These are phyloP conservation scores for Bombyx mandarina DNA, from an alignment of 1,140 invertebrate species.

Conservation along the genomic window DNA sequence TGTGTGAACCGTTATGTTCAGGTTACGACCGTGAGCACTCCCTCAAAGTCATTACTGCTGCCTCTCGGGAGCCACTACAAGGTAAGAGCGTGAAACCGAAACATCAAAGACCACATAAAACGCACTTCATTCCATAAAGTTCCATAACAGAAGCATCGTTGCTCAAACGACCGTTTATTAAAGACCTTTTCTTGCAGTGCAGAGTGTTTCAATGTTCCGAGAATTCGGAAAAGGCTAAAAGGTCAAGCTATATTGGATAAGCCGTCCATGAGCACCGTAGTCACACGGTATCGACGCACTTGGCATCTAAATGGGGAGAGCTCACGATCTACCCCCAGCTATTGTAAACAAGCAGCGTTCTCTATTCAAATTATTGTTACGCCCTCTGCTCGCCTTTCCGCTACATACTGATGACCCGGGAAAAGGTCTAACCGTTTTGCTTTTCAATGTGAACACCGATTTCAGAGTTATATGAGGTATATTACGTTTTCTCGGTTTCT, in stretches of 20 bases:
- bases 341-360: conserved; percentile 52
- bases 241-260: conserved; percentile 30
- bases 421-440: conserved; percentile 34
- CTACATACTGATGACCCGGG: conserved; percentile 38
- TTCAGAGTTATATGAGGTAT: no score
- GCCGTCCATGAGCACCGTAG: conserved; percentile 27
- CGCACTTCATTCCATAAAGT: conserved; percentile 54
- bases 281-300: conserved; percentile 43
- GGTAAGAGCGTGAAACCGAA: conserved; percentile 44
- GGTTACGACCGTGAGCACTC: conserved; percentile 25
- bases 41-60: conserved; percentile 39
- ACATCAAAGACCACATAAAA: conserved; percentile 57
- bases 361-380: conserved; percentile 53
- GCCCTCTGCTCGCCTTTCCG: conserved; percentile 36
- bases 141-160: conserved; percentile 39
- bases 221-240: conserved; percentile 12
- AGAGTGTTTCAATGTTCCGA: background rate
- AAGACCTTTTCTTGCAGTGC: conserved; percentile 21
- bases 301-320: conserved; percentile 50
- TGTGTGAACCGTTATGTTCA: conserved; percentile 22
- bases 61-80: conserved; percentile 35
- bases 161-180: conserved; percentile 28
- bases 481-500: conserved; percentile 10
- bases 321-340: conserved; percentile 51
- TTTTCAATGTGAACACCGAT: conserved; percentile 1